phyloP scores from a whole-genome alignment of 1,140 invertebrate genomes.

The Globodera ellingtonae region DNA sequence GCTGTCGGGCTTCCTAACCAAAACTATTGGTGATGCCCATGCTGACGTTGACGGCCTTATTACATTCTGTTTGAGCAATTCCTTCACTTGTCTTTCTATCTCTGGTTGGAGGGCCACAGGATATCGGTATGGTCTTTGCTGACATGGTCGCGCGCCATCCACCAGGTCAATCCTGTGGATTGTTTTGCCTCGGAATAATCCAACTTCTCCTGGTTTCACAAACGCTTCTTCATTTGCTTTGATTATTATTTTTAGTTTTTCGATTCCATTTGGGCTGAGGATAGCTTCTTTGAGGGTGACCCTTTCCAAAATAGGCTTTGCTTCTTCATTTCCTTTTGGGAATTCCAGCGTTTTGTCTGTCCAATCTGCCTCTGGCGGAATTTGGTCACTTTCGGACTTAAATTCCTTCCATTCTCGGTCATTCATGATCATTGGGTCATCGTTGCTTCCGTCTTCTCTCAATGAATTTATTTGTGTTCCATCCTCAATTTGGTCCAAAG shows the following conservation, averaged over 20 bases:
- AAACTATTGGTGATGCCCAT: constrained; percentile 33
- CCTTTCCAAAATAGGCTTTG: no score
- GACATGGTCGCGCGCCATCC: background rate
- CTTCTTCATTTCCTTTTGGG: no score
- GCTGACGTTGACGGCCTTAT: constrained; percentile 34
- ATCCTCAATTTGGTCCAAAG: no score
- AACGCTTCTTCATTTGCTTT: constrained; percentile 6
- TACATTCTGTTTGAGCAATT: constrained; percentile 34
- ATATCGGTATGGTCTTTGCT: constrained; percentile 16
- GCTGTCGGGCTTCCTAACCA: constrained; percentile 21
- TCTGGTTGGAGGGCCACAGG: constrained; percentile 24
- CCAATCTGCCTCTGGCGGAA: no score
- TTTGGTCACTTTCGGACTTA: no score
- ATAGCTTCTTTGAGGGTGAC: no score
- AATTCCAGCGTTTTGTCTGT: no score
- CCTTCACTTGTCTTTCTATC: constrained; percentile 34
- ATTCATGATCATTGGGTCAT: no score
- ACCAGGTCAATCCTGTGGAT: constrained; percentile 12
- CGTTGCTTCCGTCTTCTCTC: no score
- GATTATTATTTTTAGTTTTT: background rate
- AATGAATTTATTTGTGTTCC: no score
- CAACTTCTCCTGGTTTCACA: constrained; percentile 18
- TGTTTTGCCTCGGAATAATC: constrained; percentile 22
- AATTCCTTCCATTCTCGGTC: no score
- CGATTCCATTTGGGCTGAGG: background rate